phyloP scores from a whole-genome alignment of 2,888 invertebrate species.

The Pecten maximus region DNA sequence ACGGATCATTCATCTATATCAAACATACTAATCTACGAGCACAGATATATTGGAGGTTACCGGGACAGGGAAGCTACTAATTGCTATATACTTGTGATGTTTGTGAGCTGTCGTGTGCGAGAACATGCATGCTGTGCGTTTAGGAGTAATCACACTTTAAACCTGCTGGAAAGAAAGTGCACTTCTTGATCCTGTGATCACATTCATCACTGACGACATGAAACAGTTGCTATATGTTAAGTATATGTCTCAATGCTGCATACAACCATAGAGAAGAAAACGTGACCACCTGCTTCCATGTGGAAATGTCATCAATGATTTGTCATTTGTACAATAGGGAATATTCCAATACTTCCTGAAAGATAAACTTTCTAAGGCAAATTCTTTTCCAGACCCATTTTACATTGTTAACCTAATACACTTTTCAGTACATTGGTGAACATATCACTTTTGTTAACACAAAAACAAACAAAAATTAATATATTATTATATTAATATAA shows the following conservation, averaged over 20 bases:
- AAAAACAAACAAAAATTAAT: too few species aligned
- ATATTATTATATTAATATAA: too few species aligned
- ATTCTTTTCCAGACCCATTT: too few species aligned
- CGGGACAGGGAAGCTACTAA: neutral
- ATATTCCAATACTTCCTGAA: neutral
- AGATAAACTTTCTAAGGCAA: too few species aligned
- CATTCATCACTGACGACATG: neutral
- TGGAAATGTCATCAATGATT: neutral
- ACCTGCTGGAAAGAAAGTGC: slow-evolving; percentile 13
- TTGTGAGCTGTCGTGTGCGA: slow-evolving; percentile 3
- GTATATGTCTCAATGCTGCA: neutral
- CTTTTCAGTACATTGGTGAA: too few species aligned
- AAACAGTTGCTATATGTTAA: neutral
- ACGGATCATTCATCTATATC: neutral
- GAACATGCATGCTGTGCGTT: slow-evolving; percentile 26
- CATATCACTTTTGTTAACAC: too few species aligned
- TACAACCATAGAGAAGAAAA: neutral
- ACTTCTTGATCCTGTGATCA: neutral
- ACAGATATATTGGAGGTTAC: neutral
- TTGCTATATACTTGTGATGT: slow-evolving; percentile 3
- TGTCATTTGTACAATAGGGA: neutral
- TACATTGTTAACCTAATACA: too few species aligned
- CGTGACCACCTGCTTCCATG: neutral
- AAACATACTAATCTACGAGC: neutral
- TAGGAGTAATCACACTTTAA: slow-evolving; percentile 30